Percentiles rank a stretch among this genome's conserved stretches.
Conservation (phyloP, 2,888 invertebrate genomes). For the Hydriomena furcata region DNA sequence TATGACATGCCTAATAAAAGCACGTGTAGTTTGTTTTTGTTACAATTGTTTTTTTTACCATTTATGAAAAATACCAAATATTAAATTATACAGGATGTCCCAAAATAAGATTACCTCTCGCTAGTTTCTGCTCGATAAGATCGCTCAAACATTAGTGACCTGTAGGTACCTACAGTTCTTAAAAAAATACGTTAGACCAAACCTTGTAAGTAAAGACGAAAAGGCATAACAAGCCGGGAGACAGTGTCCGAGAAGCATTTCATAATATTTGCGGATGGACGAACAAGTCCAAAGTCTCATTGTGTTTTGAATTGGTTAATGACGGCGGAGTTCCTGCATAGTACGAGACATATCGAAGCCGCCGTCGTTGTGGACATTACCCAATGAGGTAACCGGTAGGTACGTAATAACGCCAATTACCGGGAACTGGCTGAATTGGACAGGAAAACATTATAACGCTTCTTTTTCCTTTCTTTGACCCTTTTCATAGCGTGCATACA, state of each 20-base stretch:
- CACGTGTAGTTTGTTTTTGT: no score
- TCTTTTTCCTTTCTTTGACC: conserved; percentile 13
- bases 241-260: conserved; percentile 26
- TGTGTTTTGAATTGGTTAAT: conserved; percentile 72
- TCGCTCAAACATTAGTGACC: no score
- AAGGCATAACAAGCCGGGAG: neutral
- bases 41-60: no score
- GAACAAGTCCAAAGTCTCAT: conserved; percentile 61
- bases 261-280: conserved; percentile 39
- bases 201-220: conserved; percentile 28
- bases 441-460: conserved; percentile 50
- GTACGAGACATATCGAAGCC: conserved; percentile 61
- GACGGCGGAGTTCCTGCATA: conserved; percentile 65
- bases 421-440: conserved; percentile 59
- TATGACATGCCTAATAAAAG: no score
- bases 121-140: no score
- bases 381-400: conserved; percentile 59
- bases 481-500: neutral
- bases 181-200: neutral
- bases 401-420: conserved; percentile 62
- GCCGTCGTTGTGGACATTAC: conserved; percentile 60
- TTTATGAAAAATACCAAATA: no score
- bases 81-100: no score
- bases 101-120: no score
- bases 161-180: no score